Evolutionary conservation across 2,113 vertebrate species (phyloP), one percentile per base, ranked within the genome.

Genomic region (Mystacornis crossleyi): DNA sequence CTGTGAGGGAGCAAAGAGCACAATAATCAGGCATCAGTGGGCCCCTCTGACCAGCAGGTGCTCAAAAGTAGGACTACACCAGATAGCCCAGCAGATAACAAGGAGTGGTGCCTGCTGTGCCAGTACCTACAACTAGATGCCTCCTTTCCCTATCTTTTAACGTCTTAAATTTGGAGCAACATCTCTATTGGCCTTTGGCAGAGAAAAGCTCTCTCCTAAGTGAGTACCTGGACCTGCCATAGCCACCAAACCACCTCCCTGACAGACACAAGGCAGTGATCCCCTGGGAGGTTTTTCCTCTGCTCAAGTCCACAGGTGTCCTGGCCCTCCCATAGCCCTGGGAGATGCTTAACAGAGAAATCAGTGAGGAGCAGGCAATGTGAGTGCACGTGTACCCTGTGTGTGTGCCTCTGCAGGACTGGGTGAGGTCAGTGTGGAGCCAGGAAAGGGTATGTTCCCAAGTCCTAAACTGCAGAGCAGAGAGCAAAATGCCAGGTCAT

Each of bases 341-440:
- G 33, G 43, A 79, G 20, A 33, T 31, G 33, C 66, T 20, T 29
- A 18, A 11, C 66, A 75, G 19, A 70, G 36, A 45, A 51, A 48
- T 24, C 11, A 15, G 51, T 6, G 31, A 70, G 66, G 13, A 77
- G 47, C 25, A 64, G 57, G 48, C 29, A 47, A 8, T 1, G 14
- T 29, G 42, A 81, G 50, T 25, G 29, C 40, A 20, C 9, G 4
- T 1, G 33, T 10, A 28, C 19, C 5, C 3, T 1, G 11, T 3
- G 25, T 55, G 69, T n/a, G 34, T 34, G 34, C 18, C 40, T 65
- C 43, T 40, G 29, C 28, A 72, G 57, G 18, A 18, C 10, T n/a
- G 45, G 18, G 31, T 20, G 28, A 89, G 71, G n/a, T 25, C 62
- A 60, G 18, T 1, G 13, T 60, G 67, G 24, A 77, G 18, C 29